These are phyloP conservation scores for Mnemiopsis leidyi DNA, from an alignment of 37 sponge, comb jelly and placozoan genomes.

Conservation along the genomic window DNA sequence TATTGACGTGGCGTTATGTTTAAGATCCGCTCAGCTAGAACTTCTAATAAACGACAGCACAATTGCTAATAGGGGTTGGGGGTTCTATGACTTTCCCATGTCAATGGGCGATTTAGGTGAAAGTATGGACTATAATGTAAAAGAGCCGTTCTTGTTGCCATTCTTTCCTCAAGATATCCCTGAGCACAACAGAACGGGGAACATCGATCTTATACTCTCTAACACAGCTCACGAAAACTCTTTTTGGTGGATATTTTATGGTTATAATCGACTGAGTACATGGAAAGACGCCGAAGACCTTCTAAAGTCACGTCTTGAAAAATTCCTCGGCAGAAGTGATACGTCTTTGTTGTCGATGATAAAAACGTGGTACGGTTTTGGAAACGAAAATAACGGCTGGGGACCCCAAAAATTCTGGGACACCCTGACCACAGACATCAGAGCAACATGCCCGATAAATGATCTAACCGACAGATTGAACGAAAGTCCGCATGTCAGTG, in stretches of 20 bases:
- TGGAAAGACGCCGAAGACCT: background rate
- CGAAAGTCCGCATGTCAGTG: background rate
- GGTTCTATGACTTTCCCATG: slow-evolving; percentile 50
- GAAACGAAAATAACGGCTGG: background rate
- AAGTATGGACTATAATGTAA: slow-evolving; percentile 42
- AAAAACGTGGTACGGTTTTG: background rate
- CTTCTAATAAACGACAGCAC: background rate
- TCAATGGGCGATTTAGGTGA: slow-evolving; percentile 11
- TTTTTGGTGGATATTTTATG: background rate
- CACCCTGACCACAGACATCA: slow-evolving; percentile 54
- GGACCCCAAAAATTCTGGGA: slow-evolving; percentile 55
- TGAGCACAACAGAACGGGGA: background rate
- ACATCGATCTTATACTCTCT: background rate
- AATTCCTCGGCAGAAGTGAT: background rate
- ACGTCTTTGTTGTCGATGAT: background rate
- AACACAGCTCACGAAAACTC: slow-evolving; percentile 19
- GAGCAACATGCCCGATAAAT: slow-evolving; percentile 48
- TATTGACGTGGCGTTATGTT: background rate
- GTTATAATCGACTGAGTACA: background rate
- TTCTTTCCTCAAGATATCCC: slow-evolving; percentile 40
- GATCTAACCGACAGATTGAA: background rate
- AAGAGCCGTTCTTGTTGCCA: slow-evolving; percentile 5
- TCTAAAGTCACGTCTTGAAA: background rate
- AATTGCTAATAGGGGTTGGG: slow-evolving; percentile 8
- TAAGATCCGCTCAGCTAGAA: background rate